phyloP scores from a whole-genome alignment of 1,140 invertebrate species.

The Tetragonula clypearis region DNA sequence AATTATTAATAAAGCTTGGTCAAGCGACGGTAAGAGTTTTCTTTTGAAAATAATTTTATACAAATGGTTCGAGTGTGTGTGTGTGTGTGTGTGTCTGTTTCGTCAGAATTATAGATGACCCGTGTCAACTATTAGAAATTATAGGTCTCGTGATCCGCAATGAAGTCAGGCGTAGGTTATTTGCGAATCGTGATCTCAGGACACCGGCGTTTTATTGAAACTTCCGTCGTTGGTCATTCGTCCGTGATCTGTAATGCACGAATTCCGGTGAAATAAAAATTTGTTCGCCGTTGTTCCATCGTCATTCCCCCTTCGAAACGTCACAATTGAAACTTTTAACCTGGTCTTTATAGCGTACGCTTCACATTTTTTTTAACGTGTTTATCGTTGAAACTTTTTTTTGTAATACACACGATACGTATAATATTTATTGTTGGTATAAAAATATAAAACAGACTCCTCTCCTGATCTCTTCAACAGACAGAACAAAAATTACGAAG shows the following conservation, averaged over 20 bases:
- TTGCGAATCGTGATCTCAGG: constrained; percentile 22
- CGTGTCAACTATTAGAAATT: background rate
- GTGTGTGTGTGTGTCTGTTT: background rate
- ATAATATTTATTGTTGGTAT: no score
- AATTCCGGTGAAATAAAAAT: constrained; percentile 9
- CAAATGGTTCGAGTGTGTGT: background rate
- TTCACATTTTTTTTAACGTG: no score
- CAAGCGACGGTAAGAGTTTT: no score
- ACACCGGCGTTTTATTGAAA: constrained; percentile 21
- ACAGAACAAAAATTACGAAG: background rate
- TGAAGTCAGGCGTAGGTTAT: constrained; percentile 6
- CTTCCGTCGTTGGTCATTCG: background rate
- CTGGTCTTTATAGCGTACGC: background rate
- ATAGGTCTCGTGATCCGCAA: background rate
- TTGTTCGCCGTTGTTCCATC: background rate
- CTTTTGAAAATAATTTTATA: no score
- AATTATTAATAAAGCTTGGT: no score
- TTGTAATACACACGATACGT: background rate
- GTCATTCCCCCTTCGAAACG: background rate
- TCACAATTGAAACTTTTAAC: background rate
- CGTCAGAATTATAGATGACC: background rate
- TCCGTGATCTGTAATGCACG: background rate
- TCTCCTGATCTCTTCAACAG: background rate
- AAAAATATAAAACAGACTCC: background rate
- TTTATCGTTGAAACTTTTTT: no score